Percentiles rank a stretch among this genome's conserved stretches.
Conservation (phyloP, 2,113 vertebrate genomes). For the Beaufortia kweichowensis region DNA sequence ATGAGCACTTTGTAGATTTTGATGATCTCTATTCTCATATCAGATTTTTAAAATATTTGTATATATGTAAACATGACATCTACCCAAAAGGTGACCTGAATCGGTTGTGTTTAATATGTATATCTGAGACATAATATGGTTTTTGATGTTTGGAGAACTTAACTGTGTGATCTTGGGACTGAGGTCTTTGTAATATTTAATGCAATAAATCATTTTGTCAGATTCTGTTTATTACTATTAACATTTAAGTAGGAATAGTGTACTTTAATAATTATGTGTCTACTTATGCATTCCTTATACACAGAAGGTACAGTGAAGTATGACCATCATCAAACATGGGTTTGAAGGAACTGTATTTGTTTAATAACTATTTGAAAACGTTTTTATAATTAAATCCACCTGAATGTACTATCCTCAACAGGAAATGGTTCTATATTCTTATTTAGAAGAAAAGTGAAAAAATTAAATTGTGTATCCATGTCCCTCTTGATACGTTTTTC, state of each 20-base stretch:
- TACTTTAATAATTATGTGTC: background rate
- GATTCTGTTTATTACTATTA: background rate
- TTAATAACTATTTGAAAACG: too few relatives aligned
- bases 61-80: slow-evolving; percentile 7
- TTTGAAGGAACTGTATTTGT: background rate
- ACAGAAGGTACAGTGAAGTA: too few relatives aligned
- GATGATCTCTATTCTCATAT: background rate
- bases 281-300: too few relatives aligned
- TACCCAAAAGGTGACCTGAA: background rate
- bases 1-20: slow-evolving; percentile 35
- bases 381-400: too few relatives aligned
- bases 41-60: background rate
- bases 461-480: background rate
- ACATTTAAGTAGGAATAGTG: background rate
- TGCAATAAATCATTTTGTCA: background rate
- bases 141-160: background rate
- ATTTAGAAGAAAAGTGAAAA: background rate
- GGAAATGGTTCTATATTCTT: too few relatives aligned
- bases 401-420: too few relatives aligned
- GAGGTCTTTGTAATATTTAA: background rate
- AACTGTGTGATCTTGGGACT: background rate
- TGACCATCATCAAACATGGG: background rate
- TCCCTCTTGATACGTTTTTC: background rate
- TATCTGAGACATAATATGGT: background rate
- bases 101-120: background rate